phyloP scores from a whole-genome alignment of 1,140 invertebrate genomes.

The Pachypsylla venusta region DNA sequence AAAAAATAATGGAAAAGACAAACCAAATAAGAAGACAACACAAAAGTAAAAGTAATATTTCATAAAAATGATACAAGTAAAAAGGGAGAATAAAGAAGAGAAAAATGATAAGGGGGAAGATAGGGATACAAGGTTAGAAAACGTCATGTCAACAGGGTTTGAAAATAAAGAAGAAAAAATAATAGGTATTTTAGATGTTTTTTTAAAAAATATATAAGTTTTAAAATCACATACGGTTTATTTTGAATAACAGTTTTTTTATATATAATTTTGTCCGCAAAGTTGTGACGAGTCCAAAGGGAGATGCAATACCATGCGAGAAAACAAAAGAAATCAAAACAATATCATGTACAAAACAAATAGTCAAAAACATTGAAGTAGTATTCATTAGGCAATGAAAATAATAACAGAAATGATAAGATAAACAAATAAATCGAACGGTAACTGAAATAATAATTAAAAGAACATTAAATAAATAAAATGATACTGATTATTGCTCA shows the following conservation, averaged over 20 bases:
- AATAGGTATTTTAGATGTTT: neutral
- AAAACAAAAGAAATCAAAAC: constrained; percentile 5
- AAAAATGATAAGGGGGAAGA: constrained; percentile 7
- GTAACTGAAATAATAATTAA: constrained; percentile 23
- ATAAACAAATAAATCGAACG: constrained; percentile 30
- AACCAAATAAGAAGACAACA: constrained; percentile 13
- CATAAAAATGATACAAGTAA: constrained; percentile 16
- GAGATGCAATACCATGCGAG: constrained; percentile 10
- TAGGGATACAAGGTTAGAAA: constrained; percentile 9
- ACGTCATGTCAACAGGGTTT: constrained; percentile 1
- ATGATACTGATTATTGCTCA: constrained; percentile 14
- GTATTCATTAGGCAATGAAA: constrained; percentile 25
- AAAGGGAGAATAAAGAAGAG: constrained; percentile 16
- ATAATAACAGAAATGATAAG: constrained; percentile 33
- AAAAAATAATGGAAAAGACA: constrained; percentile 8
- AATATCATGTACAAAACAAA: neutral
- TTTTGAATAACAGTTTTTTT: constrained; percentile 11
- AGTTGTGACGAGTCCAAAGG: constrained; percentile 2
- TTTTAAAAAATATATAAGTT: constrained; percentile 8
- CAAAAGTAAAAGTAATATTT: neutral
- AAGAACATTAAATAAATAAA: constrained; percentile 11
- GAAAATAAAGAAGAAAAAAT: constrained; percentile 9
- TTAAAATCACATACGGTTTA: constrained; percentile 10
- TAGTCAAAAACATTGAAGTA: constrained; percentile 4
- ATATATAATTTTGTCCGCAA: neutral